Evolutionary conservation across 2,113 vertebrate genomes (phyloP).

Genomic region (Nettapus auritus): DNA sequence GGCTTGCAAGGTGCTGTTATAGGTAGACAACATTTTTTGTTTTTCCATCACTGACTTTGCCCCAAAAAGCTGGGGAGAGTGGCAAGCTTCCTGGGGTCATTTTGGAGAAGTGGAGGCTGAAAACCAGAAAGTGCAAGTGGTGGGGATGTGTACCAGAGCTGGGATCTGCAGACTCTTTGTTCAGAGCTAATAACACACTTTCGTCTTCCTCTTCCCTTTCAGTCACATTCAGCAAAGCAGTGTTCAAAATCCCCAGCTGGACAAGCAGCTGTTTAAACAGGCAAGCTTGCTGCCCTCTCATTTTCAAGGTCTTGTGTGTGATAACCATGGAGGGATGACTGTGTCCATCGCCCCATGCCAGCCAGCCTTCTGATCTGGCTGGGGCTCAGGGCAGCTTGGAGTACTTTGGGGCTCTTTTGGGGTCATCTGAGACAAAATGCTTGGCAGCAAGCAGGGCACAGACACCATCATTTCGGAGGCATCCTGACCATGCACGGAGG

Average conservation of each 20-base stretch:
- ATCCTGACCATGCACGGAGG: neutral
- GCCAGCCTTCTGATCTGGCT: neutral
- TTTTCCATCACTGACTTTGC: neutral
- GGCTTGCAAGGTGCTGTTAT: neutral
- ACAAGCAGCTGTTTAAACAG: neutral
- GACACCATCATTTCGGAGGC: neutral
- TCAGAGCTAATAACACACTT: neutral
- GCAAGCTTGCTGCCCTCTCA: neutral
- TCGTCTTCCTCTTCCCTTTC: neutral
- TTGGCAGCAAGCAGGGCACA: neutral
- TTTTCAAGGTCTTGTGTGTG: neutral
- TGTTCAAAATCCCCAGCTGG: neutral
- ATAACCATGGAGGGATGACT: accelerated
- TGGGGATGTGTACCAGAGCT: neutral
- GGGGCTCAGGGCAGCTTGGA: neutral
- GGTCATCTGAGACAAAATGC: neutral
- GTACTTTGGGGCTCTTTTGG: neutral
- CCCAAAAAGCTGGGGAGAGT: neutral
- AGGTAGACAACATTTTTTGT: neutral
- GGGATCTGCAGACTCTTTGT: neutral
- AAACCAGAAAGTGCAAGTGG: neutral
- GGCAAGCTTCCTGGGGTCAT: neutral
- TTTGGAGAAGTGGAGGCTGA: neutral
- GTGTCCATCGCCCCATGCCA: neutral
- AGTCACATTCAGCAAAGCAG: accelerated